Evolutionary conservation across 1,140 invertebrate species (phyloP).

Genomic region (Lucilia sericata): DNA sequence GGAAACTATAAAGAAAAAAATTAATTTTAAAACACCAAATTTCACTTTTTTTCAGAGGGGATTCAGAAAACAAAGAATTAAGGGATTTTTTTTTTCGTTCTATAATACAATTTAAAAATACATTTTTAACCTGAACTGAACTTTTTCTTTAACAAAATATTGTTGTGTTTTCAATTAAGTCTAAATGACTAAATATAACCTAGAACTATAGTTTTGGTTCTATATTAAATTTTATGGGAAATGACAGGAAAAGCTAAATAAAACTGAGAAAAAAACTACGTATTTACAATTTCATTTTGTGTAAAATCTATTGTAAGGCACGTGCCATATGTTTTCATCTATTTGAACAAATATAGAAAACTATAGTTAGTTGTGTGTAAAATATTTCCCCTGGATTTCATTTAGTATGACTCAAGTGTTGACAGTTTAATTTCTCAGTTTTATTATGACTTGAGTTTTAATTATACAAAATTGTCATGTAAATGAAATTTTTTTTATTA

Average conservation of each 20-base stretch:
- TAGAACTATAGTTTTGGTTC: neutral
- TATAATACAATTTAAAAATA: neutral
- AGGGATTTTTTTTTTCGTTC: neutral
- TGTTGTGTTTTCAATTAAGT: neutral
- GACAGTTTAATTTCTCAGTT: constrained; percentile 36
- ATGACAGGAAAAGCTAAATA: constrained; percentile 4
- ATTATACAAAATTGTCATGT: constrained; percentile 1
- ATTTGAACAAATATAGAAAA: neutral
- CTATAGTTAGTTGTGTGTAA: neutral
- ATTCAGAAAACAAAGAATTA: neutral
- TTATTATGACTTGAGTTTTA: neutral
- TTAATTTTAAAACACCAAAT: constrained; percentile 16
- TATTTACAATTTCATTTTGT: neutral
- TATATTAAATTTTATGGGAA: neutral
- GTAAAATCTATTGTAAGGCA: neutral
- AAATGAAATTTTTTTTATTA: neutral
- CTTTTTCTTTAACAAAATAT: neutral
- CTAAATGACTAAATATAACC: neutral
- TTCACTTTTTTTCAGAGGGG: neutral
- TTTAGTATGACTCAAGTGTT: constrained; percentile 27
- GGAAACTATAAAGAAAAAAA: neutral
- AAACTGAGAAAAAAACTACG: neutral
- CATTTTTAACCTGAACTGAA: neutral
- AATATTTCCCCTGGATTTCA: neutral
- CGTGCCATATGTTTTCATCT: constrained; percentile 38